These are phyloP conservation scores for Lithobates pipiens DNA, from an alignment of 2,797 vertebrate species.

Conservation along the genomic window DNA sequence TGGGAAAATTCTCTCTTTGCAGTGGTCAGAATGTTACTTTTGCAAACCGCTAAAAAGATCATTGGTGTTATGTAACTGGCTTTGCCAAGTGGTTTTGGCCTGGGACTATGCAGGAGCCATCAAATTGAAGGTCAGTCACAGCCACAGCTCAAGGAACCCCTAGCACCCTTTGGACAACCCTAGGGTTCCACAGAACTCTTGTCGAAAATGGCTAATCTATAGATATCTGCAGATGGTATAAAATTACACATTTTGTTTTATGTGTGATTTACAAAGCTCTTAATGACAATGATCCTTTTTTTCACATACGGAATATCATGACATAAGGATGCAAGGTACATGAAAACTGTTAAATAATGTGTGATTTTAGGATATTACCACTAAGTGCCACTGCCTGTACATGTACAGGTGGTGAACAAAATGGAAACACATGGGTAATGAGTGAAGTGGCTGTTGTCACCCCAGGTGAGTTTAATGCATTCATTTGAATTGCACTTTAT, in stretches of 20 bases:
- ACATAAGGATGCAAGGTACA: background rate
- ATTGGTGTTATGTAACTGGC: too few species aligned
- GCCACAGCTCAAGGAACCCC: too few species aligned
- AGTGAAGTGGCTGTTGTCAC: constrained; percentile 10
- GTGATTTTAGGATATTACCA: constrained; percentile 6
- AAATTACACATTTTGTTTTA: background rate
- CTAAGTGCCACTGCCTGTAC: constrained; percentile 17
- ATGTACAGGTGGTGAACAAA: constrained; percentile 18
- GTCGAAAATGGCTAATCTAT: too few species aligned
- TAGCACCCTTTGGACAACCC: too few species aligned
- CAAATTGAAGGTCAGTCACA: too few species aligned
- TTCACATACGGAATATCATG: background rate
- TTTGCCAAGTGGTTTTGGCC: too few species aligned
- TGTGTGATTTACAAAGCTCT: background rate
- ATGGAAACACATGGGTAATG: background rate
- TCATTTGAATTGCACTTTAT: constrained; percentile 7
- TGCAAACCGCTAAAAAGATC: too few species aligned
- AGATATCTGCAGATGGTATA: background rate
- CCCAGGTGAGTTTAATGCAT: constrained; percentile 23
- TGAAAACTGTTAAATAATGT: background rate
- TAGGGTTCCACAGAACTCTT: too few species aligned
- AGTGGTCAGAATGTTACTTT: too few species aligned
- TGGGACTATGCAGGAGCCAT: too few species aligned
- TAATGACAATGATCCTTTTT: background rate
- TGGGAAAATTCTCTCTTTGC: too few species aligned